Conservation (phyloP, 2,888 invertebrate genomes). For the Spodoptera picta region DNA sequence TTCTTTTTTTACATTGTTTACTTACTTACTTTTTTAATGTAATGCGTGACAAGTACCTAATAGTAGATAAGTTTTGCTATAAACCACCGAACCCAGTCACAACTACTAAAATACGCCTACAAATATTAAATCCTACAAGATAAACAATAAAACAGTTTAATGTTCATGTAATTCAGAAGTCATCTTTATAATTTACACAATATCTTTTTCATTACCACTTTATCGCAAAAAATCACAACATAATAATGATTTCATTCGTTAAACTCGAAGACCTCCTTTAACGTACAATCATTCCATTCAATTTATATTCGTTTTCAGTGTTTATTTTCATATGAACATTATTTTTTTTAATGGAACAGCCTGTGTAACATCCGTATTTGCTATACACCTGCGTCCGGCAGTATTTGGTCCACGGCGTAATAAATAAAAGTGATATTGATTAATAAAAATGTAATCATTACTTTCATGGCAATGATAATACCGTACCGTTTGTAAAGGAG, state of each 20-base stretch:
- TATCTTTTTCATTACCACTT: background rate
- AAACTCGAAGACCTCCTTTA: slow-evolving; percentile 17
- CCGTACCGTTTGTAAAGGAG: slow-evolving; percentile 42
- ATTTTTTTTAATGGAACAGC: slow-evolving; percentile 70
- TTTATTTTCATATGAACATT: slow-evolving; percentile 68
- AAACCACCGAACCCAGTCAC: too few species aligned
- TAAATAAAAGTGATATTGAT: slow-evolving; percentile 72
- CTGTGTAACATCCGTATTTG: slow-evolving; percentile 74
- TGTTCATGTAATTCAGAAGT: background rate
- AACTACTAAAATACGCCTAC: too few species aligned
- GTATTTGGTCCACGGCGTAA: slow-evolving; percentile 74
- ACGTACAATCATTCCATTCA: slow-evolving; percentile 45
- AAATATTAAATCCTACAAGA: too few species aligned
- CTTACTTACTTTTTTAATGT: too few species aligned
- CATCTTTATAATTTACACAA: slow-evolving; percentile 9
- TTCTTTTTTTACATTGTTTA: too few species aligned
- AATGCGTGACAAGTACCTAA: too few species aligned
- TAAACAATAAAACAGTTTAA: too few species aligned
- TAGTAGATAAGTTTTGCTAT: too few species aligned
- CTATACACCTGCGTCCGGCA: slow-evolving; percentile 84
- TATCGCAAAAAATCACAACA: slow-evolving; percentile 3
- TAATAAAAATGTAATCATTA: slow-evolving; percentile 66
- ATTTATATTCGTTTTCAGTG: slow-evolving; percentile 66
- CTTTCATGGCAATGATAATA: slow-evolving; percentile 62
- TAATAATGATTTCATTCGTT: slow-evolving; percentile 19